A percentile compares a stretch with the other conserved stretches of the same genome.
phyloP scores from a whole-genome alignment of 2,888 invertebrate genomes.

The Meiosimyza decipiens region DNA sequence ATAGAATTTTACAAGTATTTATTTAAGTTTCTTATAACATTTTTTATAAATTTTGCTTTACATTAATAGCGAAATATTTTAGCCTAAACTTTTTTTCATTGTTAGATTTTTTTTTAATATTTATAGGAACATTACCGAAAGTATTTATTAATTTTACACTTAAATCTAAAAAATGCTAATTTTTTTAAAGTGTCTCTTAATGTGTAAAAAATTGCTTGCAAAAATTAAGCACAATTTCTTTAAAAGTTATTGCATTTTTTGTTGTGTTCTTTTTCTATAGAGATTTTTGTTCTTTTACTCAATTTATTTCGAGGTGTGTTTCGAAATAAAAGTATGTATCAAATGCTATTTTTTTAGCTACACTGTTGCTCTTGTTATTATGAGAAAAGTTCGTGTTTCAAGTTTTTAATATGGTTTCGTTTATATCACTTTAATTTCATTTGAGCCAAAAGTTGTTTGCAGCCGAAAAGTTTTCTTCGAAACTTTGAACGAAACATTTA shows the following conservation, averaged over 20 bases:
- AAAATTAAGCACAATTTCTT: slow-evolving; percentile 32
- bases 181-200: slow-evolving; percentile 43
- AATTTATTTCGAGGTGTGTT: slow-evolving; percentile 27
- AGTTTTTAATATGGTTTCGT: slow-evolving; percentile 41
- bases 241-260: slow-evolving; percentile 41
- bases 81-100: slow-evolving; percentile 45
- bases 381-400: slow-evolving; percentile 23
- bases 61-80: slow-evolving; percentile 41
- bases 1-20: slow-evolving; percentile 24
- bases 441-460: slow-evolving; percentile 46
- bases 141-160: slow-evolving; percentile 62
- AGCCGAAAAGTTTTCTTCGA: slow-evolving; percentile 53
- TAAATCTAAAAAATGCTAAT: slow-evolving; percentile 56
- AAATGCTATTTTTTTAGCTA: slow-evolving; percentile 4
- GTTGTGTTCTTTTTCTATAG: slow-evolving; percentile 23
- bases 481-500: slow-evolving; percentile 43
- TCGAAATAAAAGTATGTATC: slow-evolving; percentile 4
- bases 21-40: slow-evolving; percentile 17
- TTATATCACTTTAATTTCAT: slow-evolving; percentile 41
- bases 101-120: slow-evolving; percentile 53
- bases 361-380: slow-evolving; percentile 1
- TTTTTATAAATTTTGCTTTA: slow-evolving; percentile 33
- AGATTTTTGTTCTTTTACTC: slow-evolving; percentile 13
- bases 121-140: slow-evolving; percentile 67
- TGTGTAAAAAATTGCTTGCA: slow-evolving; percentile 31